A percentile compares a stretch with the other conserved stretches of the same genome.
phyloP scores from a whole-genome alignment of 1,140 invertebrate genomes.

The Zaprionus inermis region DNA sequence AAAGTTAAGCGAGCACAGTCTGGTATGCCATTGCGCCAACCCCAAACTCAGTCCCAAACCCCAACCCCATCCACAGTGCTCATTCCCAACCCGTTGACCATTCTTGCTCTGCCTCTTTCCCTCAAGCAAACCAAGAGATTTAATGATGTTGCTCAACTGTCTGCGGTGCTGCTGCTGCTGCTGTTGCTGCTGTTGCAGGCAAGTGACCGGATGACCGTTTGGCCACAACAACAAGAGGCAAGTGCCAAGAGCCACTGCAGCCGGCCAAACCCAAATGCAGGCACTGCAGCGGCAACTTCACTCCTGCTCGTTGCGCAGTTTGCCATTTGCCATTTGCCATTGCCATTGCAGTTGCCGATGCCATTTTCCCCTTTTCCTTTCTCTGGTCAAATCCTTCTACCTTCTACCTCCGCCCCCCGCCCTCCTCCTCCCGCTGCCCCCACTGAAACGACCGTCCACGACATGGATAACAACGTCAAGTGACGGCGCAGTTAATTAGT shows the following conservation, averaged over 20 bases:
- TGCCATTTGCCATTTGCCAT: no score
- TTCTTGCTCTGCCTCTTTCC: constrained; percentile 1
- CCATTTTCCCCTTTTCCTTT: not conserved
- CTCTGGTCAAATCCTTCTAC: not conserved
- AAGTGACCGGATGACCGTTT: constrained; percentile 57
- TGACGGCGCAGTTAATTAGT: constrained; percentile 79
- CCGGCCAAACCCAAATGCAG: constrained; percentile 11
- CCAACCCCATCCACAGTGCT: not conserved
- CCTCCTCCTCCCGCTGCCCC: not conserved
- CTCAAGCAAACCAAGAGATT: constrained; percentile 53
- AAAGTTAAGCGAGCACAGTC: constrained; percentile 69
- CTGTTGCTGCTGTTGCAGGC: constrained; percentile 15
- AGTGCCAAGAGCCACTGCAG: constrained; percentile 8
- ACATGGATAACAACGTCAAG: constrained; percentile 58
- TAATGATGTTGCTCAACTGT: constrained; percentile 69
- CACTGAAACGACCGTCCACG: constrained; percentile 18
- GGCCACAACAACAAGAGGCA: constrained; percentile 45
- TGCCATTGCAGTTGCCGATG: no score
- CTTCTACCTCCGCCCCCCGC: not conserved
- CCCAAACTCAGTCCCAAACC: not conserved
- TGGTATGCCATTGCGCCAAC: constrained; percentile 50
- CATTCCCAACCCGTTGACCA: not conserved
- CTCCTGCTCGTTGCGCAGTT: not conserved
- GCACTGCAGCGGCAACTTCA: constrained; percentile 5
- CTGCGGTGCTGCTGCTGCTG: constrained; percentile 53